Evolutionary conservation across 2,888 invertebrate species (phyloP).

Genomic region (Criorhina ranunculi): DNA sequence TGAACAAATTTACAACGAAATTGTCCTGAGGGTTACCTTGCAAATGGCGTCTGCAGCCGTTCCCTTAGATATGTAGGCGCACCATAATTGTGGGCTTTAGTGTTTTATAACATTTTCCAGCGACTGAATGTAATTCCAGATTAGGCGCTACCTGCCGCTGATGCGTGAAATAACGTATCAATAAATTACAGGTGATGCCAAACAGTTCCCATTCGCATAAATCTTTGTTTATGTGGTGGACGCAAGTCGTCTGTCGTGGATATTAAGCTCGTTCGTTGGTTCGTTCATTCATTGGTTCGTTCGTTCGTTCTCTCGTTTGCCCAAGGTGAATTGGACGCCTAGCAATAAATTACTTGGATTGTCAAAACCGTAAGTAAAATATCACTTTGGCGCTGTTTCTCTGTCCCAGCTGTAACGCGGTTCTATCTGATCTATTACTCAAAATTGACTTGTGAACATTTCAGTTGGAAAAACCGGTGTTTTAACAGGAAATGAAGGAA

Average conservation of each 20-base stretch:
- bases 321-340: slow-evolving; percentile 60
- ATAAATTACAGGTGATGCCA: slow-evolving; percentile 76
- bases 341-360: slow-evolving; percentile 71
- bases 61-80: slow-evolving; percentile 47
- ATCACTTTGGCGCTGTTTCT: slow-evolving; percentile 70
- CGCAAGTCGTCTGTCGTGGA: slow-evolving; percentile 72
- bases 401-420: slow-evolving; percentile 51
- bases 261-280: slow-evolving; percentile 55
- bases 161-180: slow-evolving; percentile 73
- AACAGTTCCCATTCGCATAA: slow-evolving; percentile 75
- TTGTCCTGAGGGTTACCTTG: slow-evolving; percentile 54
- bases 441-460: slow-evolving; percentile 71
- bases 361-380: slow-evolving; percentile 76
- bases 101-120: slow-evolving; percentile 42
- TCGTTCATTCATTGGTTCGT: slow-evolving; percentile 51
- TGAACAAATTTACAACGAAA: slow-evolving; percentile 50
- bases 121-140: slow-evolving; percentile 42
- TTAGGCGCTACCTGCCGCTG: slow-evolving; percentile 69
- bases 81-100: slow-evolving; percentile 63
- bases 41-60: slow-evolving; percentile 35
- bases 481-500: background rate
- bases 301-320: slow-evolving; percentile 41
- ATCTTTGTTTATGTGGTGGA: slow-evolving; percentile 67
- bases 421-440: slow-evolving; percentile 73
- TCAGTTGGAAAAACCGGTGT: slow-evolving; percentile 26